Evolutionary conservation across 1,140 invertebrate genomes (phyloP).

Genomic region (Philaenus spumarius): DNA sequence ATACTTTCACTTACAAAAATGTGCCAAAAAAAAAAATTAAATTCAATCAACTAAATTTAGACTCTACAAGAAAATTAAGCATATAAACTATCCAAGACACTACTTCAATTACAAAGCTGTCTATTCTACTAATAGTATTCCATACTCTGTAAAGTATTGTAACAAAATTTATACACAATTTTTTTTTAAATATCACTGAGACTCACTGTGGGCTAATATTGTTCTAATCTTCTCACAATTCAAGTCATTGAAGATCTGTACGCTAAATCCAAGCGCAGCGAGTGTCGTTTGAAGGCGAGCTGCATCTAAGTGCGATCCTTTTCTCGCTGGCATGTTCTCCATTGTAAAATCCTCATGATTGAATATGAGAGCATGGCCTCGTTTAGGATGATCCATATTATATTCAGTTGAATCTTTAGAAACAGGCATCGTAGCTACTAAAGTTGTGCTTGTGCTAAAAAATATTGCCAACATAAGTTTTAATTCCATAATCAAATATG

Average conservation of each 20-base stretch:
- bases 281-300: constrained; percentile 48
- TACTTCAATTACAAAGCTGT: too few relatives aligned
- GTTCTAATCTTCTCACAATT: constrained; percentile 57
- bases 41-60: too few relatives aligned
- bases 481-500: neutral
- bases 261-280: constrained; percentile 63
- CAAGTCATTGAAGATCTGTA: constrained; percentile 48
- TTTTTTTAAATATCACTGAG: too few relatives aligned
- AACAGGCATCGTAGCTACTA: constrained; percentile 50
- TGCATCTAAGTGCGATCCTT: constrained; percentile 40
- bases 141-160: too few relatives aligned
- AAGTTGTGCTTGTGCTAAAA: neutral
- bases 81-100: too few relatives aligned
- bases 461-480: neutral
- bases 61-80: too few relatives aligned
- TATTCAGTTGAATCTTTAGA: constrained; percentile 65
- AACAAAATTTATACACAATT: too few relatives aligned
- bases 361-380: constrained; percentile 81
- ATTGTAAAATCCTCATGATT: constrained; percentile 77
- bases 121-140: too few relatives aligned
- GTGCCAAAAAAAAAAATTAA: too few relatives aligned
- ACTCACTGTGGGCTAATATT: constrained; percentile 52
- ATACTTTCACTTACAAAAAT: too few relatives aligned
- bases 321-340: constrained; percentile 33
- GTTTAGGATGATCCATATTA: constrained; percentile 76